Base-by-base conservation (phyloP, 2,113 vertebrate species). In the Progne subis region DNA sequence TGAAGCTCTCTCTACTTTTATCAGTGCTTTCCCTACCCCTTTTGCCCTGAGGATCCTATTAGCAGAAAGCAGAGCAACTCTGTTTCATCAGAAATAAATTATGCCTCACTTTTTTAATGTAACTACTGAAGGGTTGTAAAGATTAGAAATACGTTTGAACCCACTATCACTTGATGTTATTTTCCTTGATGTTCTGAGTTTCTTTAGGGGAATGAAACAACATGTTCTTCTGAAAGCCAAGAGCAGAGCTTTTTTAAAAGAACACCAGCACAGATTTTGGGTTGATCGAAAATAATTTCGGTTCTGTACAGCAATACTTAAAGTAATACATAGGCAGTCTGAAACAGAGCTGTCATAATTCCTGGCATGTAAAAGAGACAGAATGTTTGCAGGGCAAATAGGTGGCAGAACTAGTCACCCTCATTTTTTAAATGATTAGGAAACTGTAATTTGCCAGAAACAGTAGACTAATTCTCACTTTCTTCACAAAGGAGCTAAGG, bases 41-140 rank as follows among this genome's bases (percentile, higher is more conserved):
- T 97, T 97, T 95, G 95, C 97, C 97, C 97, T 89, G 95, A 98
- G 96, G 95, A 98, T 97, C 96, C 96, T 97, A 97, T 98, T 97
- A 98, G 94, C 86, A 92, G 94, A 97, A 85, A 97, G 82, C 91
- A 95, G 93, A 97, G 93, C 78, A 87, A 82, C 97, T 97, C 65
- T 5, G 74, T 97, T 98, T 97, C 94, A 97, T 97, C 82, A 75
- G 88, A 98, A 98, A 97, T 96, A 97, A 98, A 97, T 97, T 96
- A 97, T 96, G 94, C 89, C 83, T 95, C 83, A 82, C 11, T 97
- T 97, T 97, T 94, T 95, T 84, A 97, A 97, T 96, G 91, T 83
- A 95, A 96, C 84, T 94, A 97, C 95, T 94, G 95, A 97, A 97
- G 94, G 94, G 94, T 86, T 96, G 63, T 93, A 96, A 97, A 97